Conservation (phyloP, 2,113 vertebrate species). For the Alces alces region DNA sequence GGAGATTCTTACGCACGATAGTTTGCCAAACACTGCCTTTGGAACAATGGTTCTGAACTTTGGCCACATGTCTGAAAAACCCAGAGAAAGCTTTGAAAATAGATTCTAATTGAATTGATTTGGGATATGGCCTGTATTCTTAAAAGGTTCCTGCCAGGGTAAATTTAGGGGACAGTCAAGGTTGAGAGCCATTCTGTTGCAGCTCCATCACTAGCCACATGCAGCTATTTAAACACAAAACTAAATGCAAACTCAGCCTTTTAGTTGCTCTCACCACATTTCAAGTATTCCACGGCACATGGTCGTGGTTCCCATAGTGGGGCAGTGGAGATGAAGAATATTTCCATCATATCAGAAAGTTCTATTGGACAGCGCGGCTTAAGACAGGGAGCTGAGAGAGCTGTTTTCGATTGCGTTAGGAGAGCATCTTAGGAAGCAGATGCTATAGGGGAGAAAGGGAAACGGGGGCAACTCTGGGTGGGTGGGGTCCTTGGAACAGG, state of each 20-base stretch:
- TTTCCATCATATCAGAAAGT: background rate
- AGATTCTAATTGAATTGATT: background rate
- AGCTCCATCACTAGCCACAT: too few species aligned
- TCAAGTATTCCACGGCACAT: background rate
- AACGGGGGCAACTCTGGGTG: background rate
- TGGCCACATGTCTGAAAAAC: background rate
- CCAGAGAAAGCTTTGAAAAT: background rate
- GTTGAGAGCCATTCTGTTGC: background rate
- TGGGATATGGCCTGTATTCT: background rate
- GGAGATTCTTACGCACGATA: accelerated
- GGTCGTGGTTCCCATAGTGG: background rate
- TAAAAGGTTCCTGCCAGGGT: background rate
- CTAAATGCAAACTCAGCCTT: background rate
- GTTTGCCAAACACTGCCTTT: background rate
- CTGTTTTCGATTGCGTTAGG: background rate
- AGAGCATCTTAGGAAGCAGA: background rate
- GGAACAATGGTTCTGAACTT: background rate
- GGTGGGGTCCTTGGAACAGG: background rate
- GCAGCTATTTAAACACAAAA: background rate
- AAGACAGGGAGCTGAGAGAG: too few species aligned
- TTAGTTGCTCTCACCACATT: background rate
- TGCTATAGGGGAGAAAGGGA: background rate
- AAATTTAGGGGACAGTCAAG: background rate
- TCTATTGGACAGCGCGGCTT: background rate
- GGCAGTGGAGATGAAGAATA: too few species aligned